Evolutionary conservation across 2,888 invertebrate species (phyloP).

Genomic region (Morinoia aosen): DNA sequence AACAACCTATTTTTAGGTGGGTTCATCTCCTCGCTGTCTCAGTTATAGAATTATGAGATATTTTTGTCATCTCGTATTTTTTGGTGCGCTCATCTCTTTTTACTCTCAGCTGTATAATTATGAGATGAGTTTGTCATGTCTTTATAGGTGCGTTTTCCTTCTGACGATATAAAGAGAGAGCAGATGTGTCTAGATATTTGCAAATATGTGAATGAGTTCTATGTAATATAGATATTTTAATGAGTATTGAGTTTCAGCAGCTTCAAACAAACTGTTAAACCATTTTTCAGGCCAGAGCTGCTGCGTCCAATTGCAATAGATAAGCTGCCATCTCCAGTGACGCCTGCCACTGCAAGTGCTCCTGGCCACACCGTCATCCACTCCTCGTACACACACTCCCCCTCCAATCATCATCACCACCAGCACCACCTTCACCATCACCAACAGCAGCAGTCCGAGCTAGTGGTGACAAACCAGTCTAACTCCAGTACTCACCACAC

Average conservation of each 20-base stretch:
- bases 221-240: too few relatives aligned
- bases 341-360: constrained; percentile 42
- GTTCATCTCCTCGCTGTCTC: background rate
- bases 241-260: too few relatives aligned
- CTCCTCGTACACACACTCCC: constrained; percentile 57
- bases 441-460: constrained; percentile 54
- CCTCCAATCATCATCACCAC: background rate
- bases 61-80: too few relatives aligned
- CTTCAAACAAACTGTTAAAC: too few relatives aligned
- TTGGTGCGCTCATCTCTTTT: too few relatives aligned
- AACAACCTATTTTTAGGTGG: constrained; percentile 34
- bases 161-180: too few relatives aligned
- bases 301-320: constrained; percentile 76
- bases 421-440: background rate
- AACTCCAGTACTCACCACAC: constrained; percentile 53
- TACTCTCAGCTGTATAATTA: too few relatives aligned
- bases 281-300: constrained; percentile 78
- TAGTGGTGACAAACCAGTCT: constrained; percentile 41
- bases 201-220: too few relatives aligned
- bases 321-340: constrained; percentile 61
- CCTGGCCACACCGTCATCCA: constrained; percentile 66
- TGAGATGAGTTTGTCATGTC: too few relatives aligned
- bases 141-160: too few relatives aligned
- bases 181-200: too few relatives aligned
- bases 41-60: too few relatives aligned